phyloP scores from a whole-genome alignment of 1,140 invertebrate genomes.

The Drosophila parabipectinata region DNA sequence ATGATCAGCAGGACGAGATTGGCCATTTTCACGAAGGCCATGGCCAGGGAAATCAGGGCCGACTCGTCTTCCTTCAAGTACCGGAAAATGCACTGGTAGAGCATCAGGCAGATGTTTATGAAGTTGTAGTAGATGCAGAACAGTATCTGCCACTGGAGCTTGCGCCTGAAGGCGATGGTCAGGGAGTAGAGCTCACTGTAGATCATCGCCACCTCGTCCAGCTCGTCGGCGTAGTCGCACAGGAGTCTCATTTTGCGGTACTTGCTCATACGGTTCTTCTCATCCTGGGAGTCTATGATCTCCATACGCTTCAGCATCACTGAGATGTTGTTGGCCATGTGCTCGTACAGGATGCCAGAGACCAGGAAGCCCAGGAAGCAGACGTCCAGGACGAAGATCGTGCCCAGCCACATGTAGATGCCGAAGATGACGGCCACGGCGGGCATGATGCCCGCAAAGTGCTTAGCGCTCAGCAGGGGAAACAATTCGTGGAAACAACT shows the following conservation, averaged over 20 bases:
- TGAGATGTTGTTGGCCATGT: constrained; percentile 59
- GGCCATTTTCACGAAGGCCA: constrained; percentile 54
- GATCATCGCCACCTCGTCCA: constrained; percentile 57
- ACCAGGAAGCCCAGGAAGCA: constrained; percentile 71
- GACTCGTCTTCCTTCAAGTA: constrained; percentile 40
- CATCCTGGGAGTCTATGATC: constrained; percentile 38
- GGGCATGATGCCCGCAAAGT: background rate
- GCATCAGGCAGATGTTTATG: constrained; percentile 61
- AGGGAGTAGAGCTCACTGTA: constrained; percentile 61
- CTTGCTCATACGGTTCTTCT: constrained; percentile 22
- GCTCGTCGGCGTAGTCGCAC: constrained; percentile 58
- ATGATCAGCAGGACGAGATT: constrained; percentile 64
- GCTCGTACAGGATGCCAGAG: constrained; percentile 60
- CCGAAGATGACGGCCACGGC: constrained; percentile 22
- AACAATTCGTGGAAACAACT: constrained; percentile 56
- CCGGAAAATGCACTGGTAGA: constrained; percentile 60
- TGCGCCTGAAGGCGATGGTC: constrained; percentile 51
- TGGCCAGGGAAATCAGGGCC: constrained; percentile 31
- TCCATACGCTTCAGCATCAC: constrained; percentile 55
- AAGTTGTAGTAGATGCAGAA: constrained; percentile 76
- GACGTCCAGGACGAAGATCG: constrained; percentile 61
- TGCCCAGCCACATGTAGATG: constrained; percentile 71
- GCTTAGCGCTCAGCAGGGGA: constrained; percentile 15
- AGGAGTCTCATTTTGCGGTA: constrained; percentile 60
- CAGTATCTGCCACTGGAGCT: constrained; percentile 69